Conservation (phyloP, 2,113 vertebrate species). For the Proterorhinus semilunaris region DNA sequence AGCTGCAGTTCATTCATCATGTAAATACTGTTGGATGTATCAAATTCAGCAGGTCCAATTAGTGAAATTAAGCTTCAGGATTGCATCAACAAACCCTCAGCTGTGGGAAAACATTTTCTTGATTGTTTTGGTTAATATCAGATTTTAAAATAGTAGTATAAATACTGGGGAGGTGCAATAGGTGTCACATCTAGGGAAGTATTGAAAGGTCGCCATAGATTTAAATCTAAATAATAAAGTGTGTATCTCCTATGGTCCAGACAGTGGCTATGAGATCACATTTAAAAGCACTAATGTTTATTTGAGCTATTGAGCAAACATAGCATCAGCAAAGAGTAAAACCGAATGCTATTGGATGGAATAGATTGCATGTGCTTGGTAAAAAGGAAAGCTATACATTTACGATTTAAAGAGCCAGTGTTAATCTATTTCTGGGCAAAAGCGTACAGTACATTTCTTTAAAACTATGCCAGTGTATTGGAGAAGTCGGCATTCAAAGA, state of each 20-base stretch:
- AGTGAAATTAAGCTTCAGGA: conserved; percentile 15
- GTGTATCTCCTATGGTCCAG: conserved; percentile 13
- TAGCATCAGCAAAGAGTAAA: conserved; percentile 14
- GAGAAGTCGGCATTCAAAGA: conserved; percentile 11
- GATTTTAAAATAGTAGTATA: background rate
- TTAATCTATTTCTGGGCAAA: conserved; percentile 30
- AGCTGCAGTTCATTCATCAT: conserved; percentile 4
- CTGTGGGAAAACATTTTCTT: background rate
- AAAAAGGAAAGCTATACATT: conserved; percentile 28
- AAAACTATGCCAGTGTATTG: conserved; percentile 18
- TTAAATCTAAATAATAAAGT: background rate
- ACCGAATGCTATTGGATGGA: background rate
- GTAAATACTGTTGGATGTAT: conserved; percentile 6
- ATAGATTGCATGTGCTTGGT: background rate
- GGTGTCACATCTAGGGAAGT: background rate
- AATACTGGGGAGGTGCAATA: conserved; percentile 24
- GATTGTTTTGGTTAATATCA: background rate
- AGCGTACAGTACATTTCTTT: conserved; percentile 23
- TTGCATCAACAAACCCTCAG: background rate
- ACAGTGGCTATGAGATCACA: conserved; percentile 7
- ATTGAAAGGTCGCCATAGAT: background rate
- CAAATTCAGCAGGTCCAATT: conserved; percentile 12
- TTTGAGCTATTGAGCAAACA: conserved; percentile 20
- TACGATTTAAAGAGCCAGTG: conserved; percentile 27
- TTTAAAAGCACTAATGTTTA: conserved; percentile 1